Percentiles rank a stretch among this genome's conserved stretches.
phyloP scores from a whole-genome alignment of 1,140 invertebrate genomes.

The Drosophila bocki region DNA sequence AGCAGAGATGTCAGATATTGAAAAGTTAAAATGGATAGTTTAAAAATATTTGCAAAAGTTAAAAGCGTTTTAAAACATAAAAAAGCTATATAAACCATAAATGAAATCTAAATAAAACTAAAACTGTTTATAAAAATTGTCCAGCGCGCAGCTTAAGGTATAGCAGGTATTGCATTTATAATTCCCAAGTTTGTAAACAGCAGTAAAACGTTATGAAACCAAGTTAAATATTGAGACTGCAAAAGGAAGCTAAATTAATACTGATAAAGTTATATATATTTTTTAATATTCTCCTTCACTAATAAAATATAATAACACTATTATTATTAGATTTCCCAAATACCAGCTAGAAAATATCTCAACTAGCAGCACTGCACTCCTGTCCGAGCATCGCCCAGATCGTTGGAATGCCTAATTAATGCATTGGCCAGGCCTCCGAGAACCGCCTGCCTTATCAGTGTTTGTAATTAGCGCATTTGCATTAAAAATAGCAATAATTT shows the following conservation, averaged over 20 bases:
- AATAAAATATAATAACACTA: not conserved
- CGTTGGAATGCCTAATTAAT: conserved; percentile 71
- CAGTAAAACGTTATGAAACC: too few relatives aligned
- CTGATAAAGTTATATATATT: too few relatives aligned
- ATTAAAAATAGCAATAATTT: conserved; percentile 84
- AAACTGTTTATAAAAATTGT: too few relatives aligned
- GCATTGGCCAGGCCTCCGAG: conserved; percentile 37
- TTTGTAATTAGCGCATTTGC: conserved; percentile 84
- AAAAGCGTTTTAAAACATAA: not conserved
- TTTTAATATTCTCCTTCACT: too few relatives aligned
- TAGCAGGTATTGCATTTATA: not conserved
- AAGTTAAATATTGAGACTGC: too few relatives aligned
- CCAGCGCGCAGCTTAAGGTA: not conserved
- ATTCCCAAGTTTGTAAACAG: not conserved
- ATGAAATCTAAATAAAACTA: too few relatives aligned
- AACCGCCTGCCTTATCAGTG: conserved; percentile 70
- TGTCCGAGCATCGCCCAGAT: conserved; percentile 12
- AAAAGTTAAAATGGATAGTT: not conserved
- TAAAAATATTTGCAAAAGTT: not conserved
- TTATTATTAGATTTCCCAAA: too few relatives aligned
- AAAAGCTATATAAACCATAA: too few relatives aligned
- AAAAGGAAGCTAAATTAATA: too few relatives aligned
- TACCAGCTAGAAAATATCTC: conserved; percentile 3
- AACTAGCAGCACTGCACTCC: conserved; percentile 9
- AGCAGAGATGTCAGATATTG: conserved; percentile 7